Evolutionary conservation across 2,888 invertebrate species (phyloP), one percentile per base, ranked within the genome.

Genomic region (Caenorhabditis sp.): DNA sequence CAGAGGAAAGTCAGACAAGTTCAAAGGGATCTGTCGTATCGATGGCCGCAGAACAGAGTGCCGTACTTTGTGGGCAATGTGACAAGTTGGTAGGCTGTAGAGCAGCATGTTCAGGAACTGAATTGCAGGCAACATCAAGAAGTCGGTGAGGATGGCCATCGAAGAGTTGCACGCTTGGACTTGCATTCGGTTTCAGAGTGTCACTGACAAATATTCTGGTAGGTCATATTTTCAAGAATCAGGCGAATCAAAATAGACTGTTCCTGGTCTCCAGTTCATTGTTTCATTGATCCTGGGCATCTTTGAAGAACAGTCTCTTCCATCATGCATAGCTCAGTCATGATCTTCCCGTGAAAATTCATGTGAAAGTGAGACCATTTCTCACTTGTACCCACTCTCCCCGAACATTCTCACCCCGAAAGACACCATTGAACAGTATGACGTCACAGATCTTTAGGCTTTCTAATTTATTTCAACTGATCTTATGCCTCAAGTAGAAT

Each of bases 1-100:
- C 78, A 82, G 82, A 71, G 82, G 32, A 74, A 82, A 69, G 82
- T 77, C 22, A 65, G 82, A 55, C 82, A 82, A 61, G 82, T 82
- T 18, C 78, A 82, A n/a, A 40, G 82, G 50, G 82, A 82, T 74
- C 68, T 79, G n/a, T 69, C 78, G 4, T 82, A 74, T 65, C 65
- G 76, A 60, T 82, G 82, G 82, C 82, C 82, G 24, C 53, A 74
- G 24, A 79, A 78, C 50, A 79, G 35, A 15, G 68, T 82, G 11
- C 82, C 82, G 11, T 82, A 78, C 35, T 82, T 65, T 35, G 58
- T 82, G 24, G 69, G 51, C 32, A 76, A 82, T 79, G 58, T 82
- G 60, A 78, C 82, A 69, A 79, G 82, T 82, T 3, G n/a, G n/a
- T n/a, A 64, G 68, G 15, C 6, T 24, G 18, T 2, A 20, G 13